Conservation (phyloP, 2,113 vertebrate species). For the Chaenogobius annularis region DNA sequence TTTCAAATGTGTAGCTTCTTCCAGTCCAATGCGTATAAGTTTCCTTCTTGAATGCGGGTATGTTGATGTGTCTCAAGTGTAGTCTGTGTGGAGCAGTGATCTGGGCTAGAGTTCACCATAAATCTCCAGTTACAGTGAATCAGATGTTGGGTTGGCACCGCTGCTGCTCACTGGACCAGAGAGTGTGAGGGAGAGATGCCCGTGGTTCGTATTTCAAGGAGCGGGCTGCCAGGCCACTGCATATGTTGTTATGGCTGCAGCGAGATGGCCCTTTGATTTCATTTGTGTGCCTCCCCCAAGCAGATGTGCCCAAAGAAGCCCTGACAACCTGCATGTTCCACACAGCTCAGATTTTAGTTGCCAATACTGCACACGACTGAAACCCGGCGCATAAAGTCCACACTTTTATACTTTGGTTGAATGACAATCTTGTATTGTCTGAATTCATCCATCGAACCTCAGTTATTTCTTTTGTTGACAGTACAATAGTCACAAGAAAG, state of each 20-base stretch:
- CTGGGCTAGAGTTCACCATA: slow-evolving; percentile 24
- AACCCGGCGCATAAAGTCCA: background rate
- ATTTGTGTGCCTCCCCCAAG: slow-evolving; percentile 9
- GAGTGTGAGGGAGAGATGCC: slow-evolving; percentile 36
- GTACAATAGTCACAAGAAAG: too few relatives aligned
- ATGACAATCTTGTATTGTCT: background rate
- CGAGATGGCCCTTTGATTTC: slow-evolving; percentile 21
- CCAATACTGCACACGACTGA: background rate
- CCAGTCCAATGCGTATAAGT: background rate
- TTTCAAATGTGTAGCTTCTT: background rate
- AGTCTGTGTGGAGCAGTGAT: background rate
- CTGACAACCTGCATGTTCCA: background rate
- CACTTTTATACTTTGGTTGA: slow-evolving; percentile 2
- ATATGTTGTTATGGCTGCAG: slow-evolving; percentile 60
- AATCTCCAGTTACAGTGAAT: slow-evolving; percentile 41
- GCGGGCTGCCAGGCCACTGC: slow-evolving; percentile 41
- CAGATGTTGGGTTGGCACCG: slow-evolving; percentile 41
- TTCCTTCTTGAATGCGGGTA: slow-evolving; percentile 21
- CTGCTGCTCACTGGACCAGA: slow-evolving; percentile 12
- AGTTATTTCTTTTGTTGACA: too few relatives aligned
- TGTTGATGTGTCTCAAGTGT: slow-evolving; percentile 23
- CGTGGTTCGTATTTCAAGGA: slow-evolving; percentile 43
- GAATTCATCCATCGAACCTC: background rate
- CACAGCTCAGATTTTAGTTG: background rate
- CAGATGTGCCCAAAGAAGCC: slow-evolving; percentile 34